Evolutionary conservation across 2,888 invertebrate species (phyloP).

Genomic region (Yponomeuta cagnagella): DNA sequence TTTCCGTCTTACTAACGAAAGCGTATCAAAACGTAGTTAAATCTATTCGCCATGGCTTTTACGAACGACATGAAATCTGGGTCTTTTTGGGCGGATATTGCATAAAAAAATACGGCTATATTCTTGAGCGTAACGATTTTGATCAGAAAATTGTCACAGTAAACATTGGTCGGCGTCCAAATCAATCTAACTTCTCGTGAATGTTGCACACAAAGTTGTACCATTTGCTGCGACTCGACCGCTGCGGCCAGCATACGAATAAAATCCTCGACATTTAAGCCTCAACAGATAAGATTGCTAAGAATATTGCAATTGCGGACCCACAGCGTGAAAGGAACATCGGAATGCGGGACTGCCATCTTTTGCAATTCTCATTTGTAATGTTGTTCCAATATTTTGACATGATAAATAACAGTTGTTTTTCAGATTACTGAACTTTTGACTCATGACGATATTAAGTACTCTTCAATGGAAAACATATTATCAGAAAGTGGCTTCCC

Average conservation of each 20-base stretch:
- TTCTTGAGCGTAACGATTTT: not conserved
- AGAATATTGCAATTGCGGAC: slow-evolving; percentile 34
- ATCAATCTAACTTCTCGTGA: not conserved
- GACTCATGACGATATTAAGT: too few relatives aligned
- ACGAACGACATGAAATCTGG: slow-evolving; percentile 23
- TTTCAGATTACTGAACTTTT: not conserved
- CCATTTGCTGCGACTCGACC: slow-evolving; percentile 5
- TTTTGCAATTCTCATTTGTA: not conserved
- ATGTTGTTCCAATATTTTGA: not conserved
- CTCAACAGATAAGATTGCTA: slow-evolving; percentile 38
- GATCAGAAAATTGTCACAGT: not conserved
- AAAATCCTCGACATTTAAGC: slow-evolving; percentile 40
- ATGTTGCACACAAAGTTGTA: not conserved
- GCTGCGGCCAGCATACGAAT: not conserved
- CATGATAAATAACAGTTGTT: not conserved
- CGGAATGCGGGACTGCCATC: slow-evolving; percentile 41
- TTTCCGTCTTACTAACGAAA: slow-evolving; percentile 18
- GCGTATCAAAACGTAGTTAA: slow-evolving; percentile 24
- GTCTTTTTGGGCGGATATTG: not conserved
- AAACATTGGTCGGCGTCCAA: not conserved
- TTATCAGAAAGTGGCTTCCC: too few relatives aligned
- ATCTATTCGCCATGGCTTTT: slow-evolving; percentile 30
- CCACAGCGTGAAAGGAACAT: slow-evolving; percentile 48
- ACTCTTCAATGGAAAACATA: too few relatives aligned
- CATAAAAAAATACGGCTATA: not conserved